Evolutionary conservation across 2,113 vertebrate species (phyloP), one percentile per base, ranked within the genome.

Genomic region (Toxostoma redivivum): DNA sequence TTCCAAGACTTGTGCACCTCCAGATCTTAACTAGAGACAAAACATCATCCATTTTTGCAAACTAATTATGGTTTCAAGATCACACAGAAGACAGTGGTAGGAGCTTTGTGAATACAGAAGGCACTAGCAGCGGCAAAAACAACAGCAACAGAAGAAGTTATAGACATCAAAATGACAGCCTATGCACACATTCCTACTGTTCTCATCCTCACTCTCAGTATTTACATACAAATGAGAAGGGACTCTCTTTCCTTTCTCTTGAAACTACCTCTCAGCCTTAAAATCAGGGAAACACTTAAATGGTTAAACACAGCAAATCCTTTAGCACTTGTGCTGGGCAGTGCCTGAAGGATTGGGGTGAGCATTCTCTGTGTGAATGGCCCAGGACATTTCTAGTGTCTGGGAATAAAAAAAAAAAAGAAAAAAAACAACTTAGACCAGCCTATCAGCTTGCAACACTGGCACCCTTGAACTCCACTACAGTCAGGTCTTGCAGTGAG

Each of bases 1-100:
- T 98, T 99, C 99, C 92, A 99, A 98, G 85, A 99, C 99, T 97
- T 99, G 99, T 33, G 99, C 99, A 38, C 99, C 99, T 97, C 98
- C 99, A 19, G 99, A 99, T 92, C 99, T 98, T 96, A 99, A 97
- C 99, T 99, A 97, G 58, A 97, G 86, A 97, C 80, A 97, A 96
- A 92, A 97, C 79, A 95, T 88, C 60, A 94, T 62, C 54, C 76
- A 57, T 96, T 95, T 96, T 97, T 89, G 77, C 83, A 96, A 96
- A 96, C 94, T 90, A 92, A 81, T 96, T 92, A 94, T 1, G 64
- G 66, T 82, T 95, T 93, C 58, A 77, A 95, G 89, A 89, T 72
- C 90, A 87, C 77, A 89, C 33, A 97, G 56, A 88, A 95, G 95
- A 95, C n/a, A 95, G 30, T 12, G 64, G 60, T 37, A 85, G 90